phyloP scores from a whole-genome alignment of 2,888 invertebrate species.

The Eilema caniola region DNA sequence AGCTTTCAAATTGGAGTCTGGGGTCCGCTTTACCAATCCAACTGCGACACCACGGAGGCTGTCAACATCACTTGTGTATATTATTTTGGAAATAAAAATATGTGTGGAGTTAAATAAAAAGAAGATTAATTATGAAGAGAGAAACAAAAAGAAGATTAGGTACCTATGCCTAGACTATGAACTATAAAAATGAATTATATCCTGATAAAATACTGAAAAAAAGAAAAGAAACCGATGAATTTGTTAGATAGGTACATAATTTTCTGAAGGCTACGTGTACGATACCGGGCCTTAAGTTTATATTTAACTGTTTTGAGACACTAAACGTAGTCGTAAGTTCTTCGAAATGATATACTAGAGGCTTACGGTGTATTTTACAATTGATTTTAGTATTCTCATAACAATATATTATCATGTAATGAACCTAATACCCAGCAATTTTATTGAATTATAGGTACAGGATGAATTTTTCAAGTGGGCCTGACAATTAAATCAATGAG shows the following conservation, averaged over 20 bases:
- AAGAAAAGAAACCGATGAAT: background rate
- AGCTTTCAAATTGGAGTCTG: no score
- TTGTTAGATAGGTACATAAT: background rate
- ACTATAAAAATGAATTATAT: no score
- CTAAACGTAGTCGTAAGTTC: background rate
- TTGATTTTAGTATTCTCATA: background rate
- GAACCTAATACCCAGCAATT: background rate
- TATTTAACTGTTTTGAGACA: background rate
- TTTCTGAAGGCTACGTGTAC: background rate
- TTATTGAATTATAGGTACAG: no score
- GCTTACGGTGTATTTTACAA: background rate
- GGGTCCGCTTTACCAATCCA: no score
- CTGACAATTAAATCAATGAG: background rate
- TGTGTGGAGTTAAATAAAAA: no score
- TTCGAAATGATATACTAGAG: background rate
- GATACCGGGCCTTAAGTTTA: constrained; percentile 1
- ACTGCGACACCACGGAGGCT: no score
- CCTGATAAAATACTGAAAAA: no score
- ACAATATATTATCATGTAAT: background rate
- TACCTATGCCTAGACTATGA: no score
- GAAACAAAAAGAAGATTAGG: no score
- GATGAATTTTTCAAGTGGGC: background rate
- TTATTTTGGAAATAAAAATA: no score
- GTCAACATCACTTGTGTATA: no score
- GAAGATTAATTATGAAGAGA: no score